A percentile compares a stretch with the other conserved stretches of the same genome.
Evolutionary conservation across 2,888 invertebrate species (phyloP).

Genomic region (Drosophila leonis): DNA sequence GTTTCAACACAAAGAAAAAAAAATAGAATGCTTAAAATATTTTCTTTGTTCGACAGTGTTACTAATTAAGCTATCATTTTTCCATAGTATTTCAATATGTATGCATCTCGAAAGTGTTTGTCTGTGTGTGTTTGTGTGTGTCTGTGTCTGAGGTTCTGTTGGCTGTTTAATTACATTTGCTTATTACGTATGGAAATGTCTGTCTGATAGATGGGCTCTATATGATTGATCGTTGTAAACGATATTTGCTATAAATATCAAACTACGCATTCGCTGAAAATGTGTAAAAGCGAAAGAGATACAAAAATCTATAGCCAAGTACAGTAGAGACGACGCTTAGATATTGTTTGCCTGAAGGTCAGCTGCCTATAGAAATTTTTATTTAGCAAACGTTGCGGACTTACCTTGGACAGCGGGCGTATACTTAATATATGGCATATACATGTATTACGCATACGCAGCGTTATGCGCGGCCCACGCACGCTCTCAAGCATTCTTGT

Average conservation of each 20-base stretch:
- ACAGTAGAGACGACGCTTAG: slow-evolving; percentile 1
- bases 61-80: slow-evolving; percentile 22
- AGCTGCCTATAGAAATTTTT: slow-evolving; percentile 13
- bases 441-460: slow-evolving; percentile 71
- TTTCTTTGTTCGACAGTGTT: slow-evolving; percentile 29
- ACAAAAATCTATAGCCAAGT: slow-evolving; percentile 12
- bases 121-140: not conserved
- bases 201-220: slow-evolving; percentile 19
- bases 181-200: slow-evolving; percentile 46
- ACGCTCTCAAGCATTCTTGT: slow-evolving; percentile 26
- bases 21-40: no score
- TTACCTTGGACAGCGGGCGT: slow-evolving; percentile 65
- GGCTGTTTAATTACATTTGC: slow-evolving; percentile 53
- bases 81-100: not conserved
- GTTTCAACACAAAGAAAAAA: no score
- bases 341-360: slow-evolving; percentile 47
- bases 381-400: slow-evolving; percentile 37
- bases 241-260: slow-evolving; percentile 40
- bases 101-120: slow-evolving; percentile 7
- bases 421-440: slow-evolving; percentile 57
- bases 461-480: slow-evolving; percentile 44
- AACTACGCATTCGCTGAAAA: slow-evolving; percentile 27
- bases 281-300: slow-evolving; percentile 21
- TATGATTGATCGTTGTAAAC: slow-evolving; percentile 45
- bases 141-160: not conserved